Percentiles rank a stretch among this genome's conserved stretches.
These are phyloP conservation scores for Caenorhabditis brenneri DNA, from an alignment of 1,140 invertebrate genomes.

Conservation along the genomic window DNA sequence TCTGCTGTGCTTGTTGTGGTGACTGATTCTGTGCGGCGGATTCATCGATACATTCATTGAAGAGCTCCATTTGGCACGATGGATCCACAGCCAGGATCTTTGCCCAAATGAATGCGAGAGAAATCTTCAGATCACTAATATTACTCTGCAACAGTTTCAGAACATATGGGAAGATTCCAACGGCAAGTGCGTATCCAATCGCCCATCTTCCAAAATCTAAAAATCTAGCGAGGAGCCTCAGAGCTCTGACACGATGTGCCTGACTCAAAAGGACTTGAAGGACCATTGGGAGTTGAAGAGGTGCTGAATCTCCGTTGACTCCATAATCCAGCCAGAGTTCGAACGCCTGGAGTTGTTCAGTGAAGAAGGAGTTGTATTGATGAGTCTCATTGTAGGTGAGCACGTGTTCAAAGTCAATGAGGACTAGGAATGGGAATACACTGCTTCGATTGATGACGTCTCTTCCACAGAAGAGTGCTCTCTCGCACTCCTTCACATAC, in stretches of 20 bases:
- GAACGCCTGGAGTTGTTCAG: conserved; percentile 98
- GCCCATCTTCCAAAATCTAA: conserved; percentile 95
- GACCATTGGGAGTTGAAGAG: conserved; percentile 96
- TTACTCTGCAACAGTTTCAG: conserved; percentile 88
- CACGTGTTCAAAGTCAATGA: conserved; percentile 57
- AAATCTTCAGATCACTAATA: conserved; percentile 85
- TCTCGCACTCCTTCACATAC: background rate
- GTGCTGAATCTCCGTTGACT: conserved; percentile 71
- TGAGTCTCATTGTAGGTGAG: conserved; percentile 23
- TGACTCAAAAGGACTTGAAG: conserved; percentile 93
- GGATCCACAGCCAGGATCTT: conserved; percentile 94
- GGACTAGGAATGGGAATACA: conserved; percentile 49
- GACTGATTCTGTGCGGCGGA: background rate
- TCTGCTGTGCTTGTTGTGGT: background rate
- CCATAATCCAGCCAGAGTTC: conserved; percentile 75
- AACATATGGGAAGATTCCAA: conserved; percentile 95
- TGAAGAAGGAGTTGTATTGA: conserved; percentile 88
- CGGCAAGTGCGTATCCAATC: conserved; percentile 88
- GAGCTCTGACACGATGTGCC: conserved; percentile 89
- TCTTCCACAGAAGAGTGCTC: conserved; percentile 45
- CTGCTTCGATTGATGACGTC: conserved; percentile 24
- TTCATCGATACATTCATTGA: conserved; percentile 82
- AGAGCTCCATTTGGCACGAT: conserved; percentile 87
- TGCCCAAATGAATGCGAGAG: conserved; percentile 97
- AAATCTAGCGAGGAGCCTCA: conserved; percentile 92